Evolutionary conservation across 92 coral and sea anemone genomes (phyloP).

Genomic region (Anthopleura xanthogrammica): DNA sequence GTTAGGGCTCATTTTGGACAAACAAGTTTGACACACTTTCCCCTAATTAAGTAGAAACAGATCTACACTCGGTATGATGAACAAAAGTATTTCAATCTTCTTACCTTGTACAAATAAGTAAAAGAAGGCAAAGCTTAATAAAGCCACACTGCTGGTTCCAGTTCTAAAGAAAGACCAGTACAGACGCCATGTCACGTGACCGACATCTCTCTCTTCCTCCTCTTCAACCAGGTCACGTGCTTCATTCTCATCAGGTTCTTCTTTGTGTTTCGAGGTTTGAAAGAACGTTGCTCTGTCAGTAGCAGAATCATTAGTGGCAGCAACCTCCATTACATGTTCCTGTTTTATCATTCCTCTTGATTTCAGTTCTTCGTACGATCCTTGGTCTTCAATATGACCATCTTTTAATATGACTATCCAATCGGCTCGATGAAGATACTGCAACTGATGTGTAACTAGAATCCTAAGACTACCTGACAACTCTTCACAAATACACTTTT

Average conservation of each 20-base stretch:
- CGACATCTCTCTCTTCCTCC: not conserved
- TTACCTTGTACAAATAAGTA: not conserved
- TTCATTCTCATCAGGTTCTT: not conserved
- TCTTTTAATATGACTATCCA: not conserved
- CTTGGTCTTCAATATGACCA: constrained; percentile 15
- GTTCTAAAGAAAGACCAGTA: constrained; percentile 8
- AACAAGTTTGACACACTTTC: not conserved
- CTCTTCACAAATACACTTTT: constrained; percentile 26
- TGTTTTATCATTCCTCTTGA: not conserved
- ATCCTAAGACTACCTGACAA: not conserved
- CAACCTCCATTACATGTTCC: not conserved
- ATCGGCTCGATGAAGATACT: constrained; percentile 16
- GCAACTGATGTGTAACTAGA: constrained; percentile 22
- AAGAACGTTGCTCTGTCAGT: not conserved
- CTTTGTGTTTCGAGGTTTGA: not conserved
- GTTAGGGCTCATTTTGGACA: not conserved
- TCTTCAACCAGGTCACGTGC: not conserved
- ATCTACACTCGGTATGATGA: not conserved
- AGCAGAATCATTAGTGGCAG: not conserved
- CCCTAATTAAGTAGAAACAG: not conserved
- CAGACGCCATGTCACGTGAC: constrained; percentile 5
- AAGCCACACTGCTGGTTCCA: not conserved
- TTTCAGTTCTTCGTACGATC: constrained; percentile 19
- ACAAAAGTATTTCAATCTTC: not conserved
- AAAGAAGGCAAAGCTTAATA: not conserved